Base-by-base conservation (phyloP, 2,797 vertebrate genomes). In the Micromesistius poutassou region DNA sequence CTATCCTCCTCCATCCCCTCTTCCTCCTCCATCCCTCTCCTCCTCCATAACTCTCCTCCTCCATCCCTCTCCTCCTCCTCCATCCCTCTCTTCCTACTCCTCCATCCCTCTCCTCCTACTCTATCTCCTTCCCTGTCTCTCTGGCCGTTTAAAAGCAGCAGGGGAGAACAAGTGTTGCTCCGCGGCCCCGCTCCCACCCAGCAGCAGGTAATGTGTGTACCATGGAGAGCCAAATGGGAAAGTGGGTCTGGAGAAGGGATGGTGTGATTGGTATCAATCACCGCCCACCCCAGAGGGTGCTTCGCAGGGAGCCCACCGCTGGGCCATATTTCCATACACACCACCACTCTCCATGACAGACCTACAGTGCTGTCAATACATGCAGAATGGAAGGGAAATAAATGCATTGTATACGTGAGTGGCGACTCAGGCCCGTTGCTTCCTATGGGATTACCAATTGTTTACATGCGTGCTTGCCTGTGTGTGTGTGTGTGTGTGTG, bases 141-240 rank as follows among this genome's bases (percentile, higher is more conserved):
- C 40, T 5, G 16, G 4, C 55, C 55, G 7, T 62, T 62, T 62
- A 62, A 62, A 62, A 62, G 55, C n/a, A 9, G 55, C 8, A 22
- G 55, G 55, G 22, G 55, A 19, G 6, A 62, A 62, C 5, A 62
- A 6, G 55, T 62, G 55, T 62, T 46, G 19, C 22, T 19, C 50
- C 16, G 1, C 50, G 5, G 50, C 19, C 50, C 1, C 19, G 19
- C 5, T 25, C 55, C n/a, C 55, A 62, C 55, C 55, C n/a, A 6
- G 55, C 55, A 25, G n/a, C 22, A 62, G 22, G 55, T 62, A 25
- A 62, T 62, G 55, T 62, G 55, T 62, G 55, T 62, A 8, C 30
- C 84, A 80, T 78, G 76, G 79, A 90, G 79, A 87, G 84, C 84
- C 80, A 66, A 85, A 83, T 81, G 77, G 84, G 81, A 81, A 74